Evolutionary conservation across 2,797 vertebrate species (phyloP).

Genomic region (Lycodopsis pacificus): DNA sequence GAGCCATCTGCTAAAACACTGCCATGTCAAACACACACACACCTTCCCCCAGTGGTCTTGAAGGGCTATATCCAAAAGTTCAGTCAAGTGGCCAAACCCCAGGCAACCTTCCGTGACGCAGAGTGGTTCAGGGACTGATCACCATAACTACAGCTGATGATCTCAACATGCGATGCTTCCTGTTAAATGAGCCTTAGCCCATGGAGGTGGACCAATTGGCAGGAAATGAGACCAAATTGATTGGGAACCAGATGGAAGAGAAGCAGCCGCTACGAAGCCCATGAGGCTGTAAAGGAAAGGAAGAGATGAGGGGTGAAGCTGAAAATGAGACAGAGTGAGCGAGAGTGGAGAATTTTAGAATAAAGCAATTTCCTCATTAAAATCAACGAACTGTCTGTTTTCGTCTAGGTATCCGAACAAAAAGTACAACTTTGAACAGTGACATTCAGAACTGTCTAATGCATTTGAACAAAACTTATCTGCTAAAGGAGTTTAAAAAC

Average conservation of each 20-base stretch:
- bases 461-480: slow-evolving; percentile 3
- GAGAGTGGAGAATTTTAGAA: slow-evolving; percentile 8
- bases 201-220: slow-evolving; percentile 73
- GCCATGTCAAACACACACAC: background rate
- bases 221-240: slow-evolving; percentile 78
- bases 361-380: slow-evolving; percentile 8
- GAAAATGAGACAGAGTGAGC: slow-evolving; percentile 28
- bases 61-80: slow-evolving; percentile 33
- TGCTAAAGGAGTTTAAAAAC: slow-evolving; percentile 8
- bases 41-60: background rate
- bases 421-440: background rate
- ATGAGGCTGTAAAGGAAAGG: slow-evolving; percentile 52
- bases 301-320: slow-evolving; percentile 38
- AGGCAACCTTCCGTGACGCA: slow-evolving; percentile 25
- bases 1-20: slow-evolving; percentile 60
- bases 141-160: slow-evolving; percentile 67
- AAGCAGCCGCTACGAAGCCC: slow-evolving; percentile 56
- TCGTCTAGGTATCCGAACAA: background rate
- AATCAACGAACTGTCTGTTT: slow-evolving; percentile 21
- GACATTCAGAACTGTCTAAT: background rate
- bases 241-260: slow-evolving; percentile 73
- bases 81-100: slow-evolving; percentile 41
- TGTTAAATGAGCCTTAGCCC: slow-evolving; percentile 68
- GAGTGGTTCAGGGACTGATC: slow-evolving; percentile 48
- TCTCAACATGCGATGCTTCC: slow-evolving; percentile 62